Conservation (phyloP, 2,113 vertebrate species). For the Girardinichthys multiradiatus region DNA sequence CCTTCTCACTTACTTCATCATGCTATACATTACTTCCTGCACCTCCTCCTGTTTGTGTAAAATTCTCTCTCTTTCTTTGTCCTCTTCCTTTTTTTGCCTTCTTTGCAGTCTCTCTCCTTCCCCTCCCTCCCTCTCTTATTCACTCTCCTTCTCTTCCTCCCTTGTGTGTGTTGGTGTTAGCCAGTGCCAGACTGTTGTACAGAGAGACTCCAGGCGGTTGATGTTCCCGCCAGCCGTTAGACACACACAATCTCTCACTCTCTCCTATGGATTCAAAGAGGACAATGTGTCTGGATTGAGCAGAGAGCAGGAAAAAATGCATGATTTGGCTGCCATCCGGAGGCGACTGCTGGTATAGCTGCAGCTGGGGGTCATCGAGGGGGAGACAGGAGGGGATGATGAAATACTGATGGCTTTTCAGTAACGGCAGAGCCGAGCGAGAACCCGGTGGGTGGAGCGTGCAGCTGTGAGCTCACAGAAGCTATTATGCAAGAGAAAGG, state of each 20-base stretch:
- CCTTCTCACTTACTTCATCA: conserved; percentile 65
- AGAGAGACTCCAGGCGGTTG: conserved; percentile 65
- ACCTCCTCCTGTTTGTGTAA: conserved; percentile 45
- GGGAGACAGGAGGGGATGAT: conserved; percentile 65
- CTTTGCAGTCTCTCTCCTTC: conserved; percentile 55
- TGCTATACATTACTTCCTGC: conserved; percentile 55
- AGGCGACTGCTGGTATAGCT: conserved; percentile 54
- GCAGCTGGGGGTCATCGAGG: conserved; percentile 54
- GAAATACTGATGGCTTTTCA: conserved; percentile 79
- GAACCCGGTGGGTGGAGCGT: conserved; percentile 57
- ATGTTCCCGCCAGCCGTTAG: conserved; percentile 71
- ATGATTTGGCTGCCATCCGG: conserved; percentile 71
- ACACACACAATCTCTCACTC: conserved; percentile 22
- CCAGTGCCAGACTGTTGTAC: conserved; percentile 72
- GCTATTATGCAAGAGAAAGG: conserved; percentile 78
- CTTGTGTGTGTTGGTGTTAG: conserved; percentile 60
- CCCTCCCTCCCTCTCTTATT: conserved; percentile 34
- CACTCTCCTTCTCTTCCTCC: conserved; percentile 37
- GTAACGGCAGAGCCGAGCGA: conserved; percentile 65
- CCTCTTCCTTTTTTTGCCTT: conserved; percentile 58
- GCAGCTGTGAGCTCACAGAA: conserved; percentile 72
- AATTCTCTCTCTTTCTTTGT: conserved; percentile 54
- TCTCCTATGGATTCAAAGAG: conserved; percentile 60
- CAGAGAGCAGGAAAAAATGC: conserved; percentile 15
- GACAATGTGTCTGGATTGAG: conserved; percentile 72